A percentile compares a stretch with the other conserved stretches of the same genome.
These are phyloP conservation scores for Amphipyra tragopoginis DNA, from an alignment of 2,888 invertebrate species.

Conservation along the genomic window DNA sequence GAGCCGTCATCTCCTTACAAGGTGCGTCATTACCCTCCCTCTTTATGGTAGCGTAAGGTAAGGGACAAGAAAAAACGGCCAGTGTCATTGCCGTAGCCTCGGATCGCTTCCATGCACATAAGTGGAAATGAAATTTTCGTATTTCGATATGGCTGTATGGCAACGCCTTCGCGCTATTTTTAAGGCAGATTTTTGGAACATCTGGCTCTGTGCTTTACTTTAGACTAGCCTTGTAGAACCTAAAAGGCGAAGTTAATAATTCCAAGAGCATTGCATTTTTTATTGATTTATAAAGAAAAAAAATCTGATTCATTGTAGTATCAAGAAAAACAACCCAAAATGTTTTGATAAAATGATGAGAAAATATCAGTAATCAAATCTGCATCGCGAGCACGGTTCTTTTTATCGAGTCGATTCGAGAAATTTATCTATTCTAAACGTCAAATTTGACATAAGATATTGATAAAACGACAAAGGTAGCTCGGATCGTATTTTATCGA, in stretches of 20 bases:
- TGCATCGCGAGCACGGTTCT: no score
- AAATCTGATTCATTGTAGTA: not conserved
- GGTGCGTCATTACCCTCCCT: conserved; percentile 75
- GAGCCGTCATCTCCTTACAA: conserved; percentile 65
- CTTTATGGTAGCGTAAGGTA: conserved; percentile 79
- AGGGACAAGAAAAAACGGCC: conserved; percentile 75
- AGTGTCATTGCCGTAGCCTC: conserved; percentile 79
- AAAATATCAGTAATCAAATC: no score
- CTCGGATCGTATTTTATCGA: no score
- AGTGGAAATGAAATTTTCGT: conserved; percentile 69
- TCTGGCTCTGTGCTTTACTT: conserved; percentile 38
- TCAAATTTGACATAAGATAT: no score
- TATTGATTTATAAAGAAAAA: not conserved
- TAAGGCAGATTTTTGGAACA: conserved; percentile 43
- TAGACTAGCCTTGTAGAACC: conserved; percentile 30
- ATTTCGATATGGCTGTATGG: conserved; percentile 56
- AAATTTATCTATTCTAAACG: no score
- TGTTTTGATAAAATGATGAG: no score
- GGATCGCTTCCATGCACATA: conserved; percentile 57
- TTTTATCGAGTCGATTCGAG: no score
- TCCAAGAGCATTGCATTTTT: not conserved
- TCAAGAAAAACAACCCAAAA: no score
- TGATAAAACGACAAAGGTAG: no score
- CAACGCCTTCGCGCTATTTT: conserved; percentile 41
- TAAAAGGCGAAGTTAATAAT: conserved; percentile 10